phyloP scores from a whole-genome alignment of 1,140 invertebrate genomes.

The Oncopeltus fasciatus region DNA sequence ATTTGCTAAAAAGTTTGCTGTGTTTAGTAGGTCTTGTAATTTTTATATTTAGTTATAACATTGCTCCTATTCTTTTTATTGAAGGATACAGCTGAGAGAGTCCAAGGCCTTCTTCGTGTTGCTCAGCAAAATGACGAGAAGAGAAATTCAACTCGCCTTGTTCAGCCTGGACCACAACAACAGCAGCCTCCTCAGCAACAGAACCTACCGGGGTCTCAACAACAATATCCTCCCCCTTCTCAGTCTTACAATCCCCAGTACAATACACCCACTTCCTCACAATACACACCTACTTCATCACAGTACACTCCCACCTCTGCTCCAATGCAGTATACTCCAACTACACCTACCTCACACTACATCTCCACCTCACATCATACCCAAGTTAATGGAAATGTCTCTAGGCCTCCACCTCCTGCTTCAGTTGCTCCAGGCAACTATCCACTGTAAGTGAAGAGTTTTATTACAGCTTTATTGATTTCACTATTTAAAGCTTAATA shows the following conservation, averaged over 20 bases:
- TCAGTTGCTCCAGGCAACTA: slow-evolving; percentile 8
- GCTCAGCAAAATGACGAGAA: slow-evolving; percentile 31
- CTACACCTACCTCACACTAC: neutral
- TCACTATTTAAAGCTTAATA: no score
- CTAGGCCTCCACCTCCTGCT: slow-evolving; percentile 8
- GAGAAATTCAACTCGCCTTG: slow-evolving; percentile 18
- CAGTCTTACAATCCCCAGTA: neutral
- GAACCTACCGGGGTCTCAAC: neutral
- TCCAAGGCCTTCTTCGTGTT: slow-evolving; percentile 33
- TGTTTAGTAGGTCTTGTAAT: no score
- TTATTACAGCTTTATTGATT: no score
- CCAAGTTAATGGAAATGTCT: slow-evolving; percentile 17
- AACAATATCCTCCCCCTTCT: neutral
- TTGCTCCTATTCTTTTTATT: no score
- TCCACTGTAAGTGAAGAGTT: neutral
- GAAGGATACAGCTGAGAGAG: slow-evolving; percentile 32
- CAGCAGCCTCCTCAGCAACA: neutral
- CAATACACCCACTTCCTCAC: neutral
- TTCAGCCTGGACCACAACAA: neutral
- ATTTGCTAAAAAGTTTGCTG: no score
- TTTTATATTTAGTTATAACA: no score
- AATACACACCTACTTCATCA: neutral
- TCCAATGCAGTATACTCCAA: neutral
- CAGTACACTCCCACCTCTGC: neutral
- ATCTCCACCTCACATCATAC: neutral